A percentile compares a stretch with the other conserved stretches of the same genome.
Conservation (phyloP, 2,888 invertebrate species). For the Pomacea canaliculata region DNA sequence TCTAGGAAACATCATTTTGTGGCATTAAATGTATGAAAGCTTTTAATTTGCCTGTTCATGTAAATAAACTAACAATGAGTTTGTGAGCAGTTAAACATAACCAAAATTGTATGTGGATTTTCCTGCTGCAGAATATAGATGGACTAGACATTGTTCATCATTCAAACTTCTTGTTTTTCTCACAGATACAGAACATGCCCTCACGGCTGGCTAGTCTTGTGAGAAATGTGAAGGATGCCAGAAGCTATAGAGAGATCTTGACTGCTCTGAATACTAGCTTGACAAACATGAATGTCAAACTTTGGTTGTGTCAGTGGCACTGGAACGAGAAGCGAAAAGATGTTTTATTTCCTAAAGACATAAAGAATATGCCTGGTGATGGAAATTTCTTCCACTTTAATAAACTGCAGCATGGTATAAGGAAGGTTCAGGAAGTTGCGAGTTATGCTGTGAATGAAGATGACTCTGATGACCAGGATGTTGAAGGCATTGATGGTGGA, state of each 20-base stretch:
- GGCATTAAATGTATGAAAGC: too few species aligned
- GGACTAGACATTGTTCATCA: too few species aligned
- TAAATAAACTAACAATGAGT: too few species aligned
- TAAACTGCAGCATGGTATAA: not conserved
- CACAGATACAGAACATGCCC: constrained; percentile 6
- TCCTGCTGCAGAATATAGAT: too few species aligned
- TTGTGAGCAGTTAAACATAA: too few species aligned
- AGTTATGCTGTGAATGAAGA: not conserved
- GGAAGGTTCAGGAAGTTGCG: not conserved
- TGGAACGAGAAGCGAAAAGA: constrained; percentile 3
- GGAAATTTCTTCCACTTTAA: constrained; percentile 3
- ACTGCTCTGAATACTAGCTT: not conserved
- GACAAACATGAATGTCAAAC: not conserved
- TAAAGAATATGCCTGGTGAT: not conserved
- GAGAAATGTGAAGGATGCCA: not conserved
- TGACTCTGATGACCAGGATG: not conserved
- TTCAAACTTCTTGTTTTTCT: not conserved
- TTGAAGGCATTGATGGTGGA: not conserved
- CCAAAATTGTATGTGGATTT: too few species aligned
- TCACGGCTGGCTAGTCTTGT: constrained; percentile 8
- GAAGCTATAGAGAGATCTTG: not conserved
- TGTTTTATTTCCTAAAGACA: not conserved
- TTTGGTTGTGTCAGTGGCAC: constrained; percentile 13
- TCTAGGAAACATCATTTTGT: too few species aligned
- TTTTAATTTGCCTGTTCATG: too few species aligned